Evolutionary conservation across 2,113 vertebrate species (phyloP).

Genomic region (Pholis gunnellus): DNA sequence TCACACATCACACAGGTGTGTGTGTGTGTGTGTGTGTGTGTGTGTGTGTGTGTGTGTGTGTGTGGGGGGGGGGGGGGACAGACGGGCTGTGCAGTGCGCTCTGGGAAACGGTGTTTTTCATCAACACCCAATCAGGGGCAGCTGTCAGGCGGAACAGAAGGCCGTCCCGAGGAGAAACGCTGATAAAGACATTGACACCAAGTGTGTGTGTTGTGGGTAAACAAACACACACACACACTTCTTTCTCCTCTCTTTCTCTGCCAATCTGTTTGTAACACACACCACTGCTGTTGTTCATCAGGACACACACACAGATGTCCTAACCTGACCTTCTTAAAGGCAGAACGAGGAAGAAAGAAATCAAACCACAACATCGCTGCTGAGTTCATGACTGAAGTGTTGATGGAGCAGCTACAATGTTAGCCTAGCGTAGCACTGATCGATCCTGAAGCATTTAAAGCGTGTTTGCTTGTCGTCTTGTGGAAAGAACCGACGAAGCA

Average conservation of each 20-base stretch:
- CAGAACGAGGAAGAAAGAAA: background rate
- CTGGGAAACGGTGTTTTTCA: constrained; percentile 65
- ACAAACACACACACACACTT: no score
- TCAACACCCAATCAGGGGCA: constrained; percentile 63
- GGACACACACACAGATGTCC: constrained; percentile 15
- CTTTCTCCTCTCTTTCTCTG: background rate
- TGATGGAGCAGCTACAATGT: no score
- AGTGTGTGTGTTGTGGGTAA: background rate
- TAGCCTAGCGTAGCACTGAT: no score
- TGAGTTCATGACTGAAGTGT: no score
- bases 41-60: no score
- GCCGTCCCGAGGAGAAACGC: constrained; percentile 18
- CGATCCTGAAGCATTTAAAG: no score
- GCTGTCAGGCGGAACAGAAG: constrained; percentile 52
- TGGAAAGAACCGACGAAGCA: no score
- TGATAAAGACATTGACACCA: constrained; percentile 55
- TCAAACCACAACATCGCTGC: no score
- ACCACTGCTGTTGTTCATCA: background rate
- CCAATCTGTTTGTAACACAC: constrained; percentile 14
- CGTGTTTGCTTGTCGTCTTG: no score
- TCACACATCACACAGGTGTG: constrained; percentile 17
- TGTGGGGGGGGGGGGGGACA: background rate
- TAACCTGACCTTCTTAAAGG: background rate
- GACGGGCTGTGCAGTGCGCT: constrained; percentile 45
- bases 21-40: no score